Conservation (phyloP, 2,113 vertebrate genomes). For the Nyctibius bracteatus region DNA sequence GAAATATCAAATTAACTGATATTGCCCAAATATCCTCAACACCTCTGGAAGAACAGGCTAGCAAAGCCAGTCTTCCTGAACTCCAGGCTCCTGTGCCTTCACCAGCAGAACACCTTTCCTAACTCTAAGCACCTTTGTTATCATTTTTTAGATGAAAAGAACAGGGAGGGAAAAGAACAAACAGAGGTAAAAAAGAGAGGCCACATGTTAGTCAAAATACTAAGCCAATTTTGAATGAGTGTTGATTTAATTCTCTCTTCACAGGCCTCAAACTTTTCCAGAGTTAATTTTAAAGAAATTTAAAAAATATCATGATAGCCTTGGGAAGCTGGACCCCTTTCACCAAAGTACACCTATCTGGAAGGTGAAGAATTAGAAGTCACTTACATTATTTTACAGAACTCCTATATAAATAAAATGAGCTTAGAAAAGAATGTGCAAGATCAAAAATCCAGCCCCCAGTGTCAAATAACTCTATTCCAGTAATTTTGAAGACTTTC, state of each 20-base stretch:
- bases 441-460: not conserved
- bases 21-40: not conserved
- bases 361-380: not conserved
- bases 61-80: not conserved
- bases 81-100: not conserved
- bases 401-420: not conserved
- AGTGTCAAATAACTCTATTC: not conserved
- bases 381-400: not conserved
- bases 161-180: not conserved
- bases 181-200: not conserved
- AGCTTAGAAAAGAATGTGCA: not conserved
- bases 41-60: not conserved
- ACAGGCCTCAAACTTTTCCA: not conserved
- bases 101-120: not conserved
- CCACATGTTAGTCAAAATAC: not conserved
- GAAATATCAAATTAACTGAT: not conserved
- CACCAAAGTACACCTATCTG: not conserved
- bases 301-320: not conserved
- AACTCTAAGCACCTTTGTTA: not conserved
- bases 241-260: not conserved
- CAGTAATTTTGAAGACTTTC: constrained; percentile 3
- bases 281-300: not conserved
- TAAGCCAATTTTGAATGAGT: not conserved
- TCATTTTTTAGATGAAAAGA: not conserved
- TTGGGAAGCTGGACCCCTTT: not conserved